A percentile compares a stretch with the other conserved stretches of the same genome.
These are phyloP conservation scores for Ibidorhyncha struthersii DNA, from an alignment of 2,113 vertebrate genomes.

Conservation along the genomic window DNA sequence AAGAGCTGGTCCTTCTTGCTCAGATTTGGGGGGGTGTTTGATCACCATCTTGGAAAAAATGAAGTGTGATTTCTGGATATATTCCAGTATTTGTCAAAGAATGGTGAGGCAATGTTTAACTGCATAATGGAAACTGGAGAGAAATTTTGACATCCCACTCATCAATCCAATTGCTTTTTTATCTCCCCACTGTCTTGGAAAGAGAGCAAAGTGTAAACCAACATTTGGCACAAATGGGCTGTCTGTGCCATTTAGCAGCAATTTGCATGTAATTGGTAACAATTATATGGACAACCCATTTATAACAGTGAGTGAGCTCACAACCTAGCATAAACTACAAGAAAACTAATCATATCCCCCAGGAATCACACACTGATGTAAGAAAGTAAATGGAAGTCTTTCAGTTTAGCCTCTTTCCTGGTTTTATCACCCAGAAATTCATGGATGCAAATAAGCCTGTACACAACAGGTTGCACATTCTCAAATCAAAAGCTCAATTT, in stretches of 20 bases:
- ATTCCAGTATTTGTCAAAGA: conserved; percentile 51
- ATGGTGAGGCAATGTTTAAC: conserved; percentile 59
- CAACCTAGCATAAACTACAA: conserved; percentile 7
- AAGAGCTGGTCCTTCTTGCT: conserved; percentile 14
- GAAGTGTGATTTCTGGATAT: conserved; percentile 68
- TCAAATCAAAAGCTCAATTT: not conserved
- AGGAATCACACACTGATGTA: conserved; percentile 15
- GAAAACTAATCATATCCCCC: not conserved
- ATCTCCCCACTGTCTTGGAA: conserved; percentile 69
- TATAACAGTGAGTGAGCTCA: conserved; percentile 46
- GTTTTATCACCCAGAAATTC: conserved; percentile 3
- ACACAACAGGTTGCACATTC: not conserved
- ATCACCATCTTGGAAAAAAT: conserved; percentile 57
- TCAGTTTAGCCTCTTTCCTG: not conserved
- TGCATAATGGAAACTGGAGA: conserved; percentile 65
- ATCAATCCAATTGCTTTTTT: conserved; percentile 65
- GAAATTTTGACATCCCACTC: conserved; percentile 57
- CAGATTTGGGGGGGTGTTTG: conserved; percentile 34
- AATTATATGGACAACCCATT: conserved; percentile 62
- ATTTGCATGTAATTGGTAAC: conserved; percentile 66
- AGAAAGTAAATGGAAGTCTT: conserved; percentile 1
- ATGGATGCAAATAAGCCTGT: not conserved
- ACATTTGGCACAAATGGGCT: conserved; percentile 63
- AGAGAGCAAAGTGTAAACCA: conserved; percentile 72
- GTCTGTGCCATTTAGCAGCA: conserved; percentile 56